Base-by-base conservation (phyloP, 2,888 invertebrate genomes). In the Pegoplata infirma region DNA sequence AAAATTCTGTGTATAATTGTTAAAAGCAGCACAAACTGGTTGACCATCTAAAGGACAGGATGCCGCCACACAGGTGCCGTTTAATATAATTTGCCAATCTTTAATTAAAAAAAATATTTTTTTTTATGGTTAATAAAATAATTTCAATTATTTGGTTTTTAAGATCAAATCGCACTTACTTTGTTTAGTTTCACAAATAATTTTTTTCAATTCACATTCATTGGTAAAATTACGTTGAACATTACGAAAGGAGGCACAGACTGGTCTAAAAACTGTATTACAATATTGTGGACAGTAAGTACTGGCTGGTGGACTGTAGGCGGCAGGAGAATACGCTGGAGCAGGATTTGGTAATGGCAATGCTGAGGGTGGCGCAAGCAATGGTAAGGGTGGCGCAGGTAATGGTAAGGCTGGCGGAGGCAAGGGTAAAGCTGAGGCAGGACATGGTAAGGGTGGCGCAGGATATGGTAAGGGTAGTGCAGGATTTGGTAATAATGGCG, bases 81-180 rank as follows among this genome's bases (percentile, higher is more conserved):
- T 71, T 10, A 40, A 71, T 7, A 71, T 21, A 6, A 71, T 40
- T 51, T 71, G 69, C 69, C 69, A 71, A 71, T 71, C 69, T 71
- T n/a, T n/a, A n/a, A n/a, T 19, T 23, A 12, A 19, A n/a, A 12
- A 23, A n/a, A n/a, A n/a, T n/a, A n/a, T n/a, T n/a, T n/a, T n/a
- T n/a, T 49, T 49, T 8, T 12, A 19, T 53, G n/a, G 16, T 10
- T 10, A 17, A 19, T 32, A 6, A 36, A 36, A 19, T 6, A 3
- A 17, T 56, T 53, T 5, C 28, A 25, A 23, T 28, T 12, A 8
- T 19, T n/a, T 47, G 49, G 7, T 49, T 19, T 46, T 51, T 53
- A 19, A 40, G 19, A 19, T 3, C 10, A 25, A 23, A 44, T n/a
- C n/a, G n/a, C 14, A 71, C 61, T 61, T 28, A 71, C 69, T 71